A percentile compares a stretch with the other conserved stretches of the same genome.
Evolutionary conservation across 2,888 invertebrate species (phyloP).

Genomic region (Sesamia inferens): DNA sequence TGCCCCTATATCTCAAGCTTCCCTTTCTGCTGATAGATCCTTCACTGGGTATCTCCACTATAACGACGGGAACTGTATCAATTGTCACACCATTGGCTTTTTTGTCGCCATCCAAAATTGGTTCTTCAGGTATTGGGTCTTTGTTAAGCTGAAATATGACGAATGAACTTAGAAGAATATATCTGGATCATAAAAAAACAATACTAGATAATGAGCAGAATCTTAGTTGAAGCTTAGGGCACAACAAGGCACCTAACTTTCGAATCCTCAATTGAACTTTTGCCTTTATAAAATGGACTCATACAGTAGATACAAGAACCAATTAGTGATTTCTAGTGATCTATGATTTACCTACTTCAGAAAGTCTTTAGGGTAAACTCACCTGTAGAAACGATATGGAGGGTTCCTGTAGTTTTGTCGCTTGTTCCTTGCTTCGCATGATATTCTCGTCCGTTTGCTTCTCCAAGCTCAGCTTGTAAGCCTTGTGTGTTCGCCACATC

Average conservation of each 20-base stretch:
- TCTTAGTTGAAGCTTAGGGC: neutral
- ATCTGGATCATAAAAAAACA: neutral
- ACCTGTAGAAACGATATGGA: conserved; percentile 89
- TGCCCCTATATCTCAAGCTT: conserved; percentile 91
- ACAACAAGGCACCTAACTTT: too few species aligned
- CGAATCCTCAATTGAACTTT: neutral
- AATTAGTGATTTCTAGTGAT: neutral
- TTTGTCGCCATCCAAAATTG: conserved; percentile 74
- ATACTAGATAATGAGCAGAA: neutral
- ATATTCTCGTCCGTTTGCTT: conserved; percentile 94
- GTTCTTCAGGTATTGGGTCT: conserved; percentile 68
- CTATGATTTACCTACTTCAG: neutral
- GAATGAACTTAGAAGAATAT: neutral
- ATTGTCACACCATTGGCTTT: conserved; percentile 82
- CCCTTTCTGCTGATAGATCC: conserved; percentile 81
- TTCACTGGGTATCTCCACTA: conserved; percentile 79
- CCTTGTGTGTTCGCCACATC: conserved; percentile 94
- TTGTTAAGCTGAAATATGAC: conserved; percentile 73
- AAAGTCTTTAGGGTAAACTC: neutral
- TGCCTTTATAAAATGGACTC: neutral
- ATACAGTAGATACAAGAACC: neutral
- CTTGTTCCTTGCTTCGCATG: conserved; percentile 93
- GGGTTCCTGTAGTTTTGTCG: conserved; percentile 92
- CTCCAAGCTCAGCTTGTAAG: conserved; percentile 93
- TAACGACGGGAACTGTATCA: conserved; percentile 76